Evolutionary conservation across 1,140 invertebrate genomes (phyloP), one percentile per base, ranked within the genome.

Genomic region (Calliphora vicina): DNA sequence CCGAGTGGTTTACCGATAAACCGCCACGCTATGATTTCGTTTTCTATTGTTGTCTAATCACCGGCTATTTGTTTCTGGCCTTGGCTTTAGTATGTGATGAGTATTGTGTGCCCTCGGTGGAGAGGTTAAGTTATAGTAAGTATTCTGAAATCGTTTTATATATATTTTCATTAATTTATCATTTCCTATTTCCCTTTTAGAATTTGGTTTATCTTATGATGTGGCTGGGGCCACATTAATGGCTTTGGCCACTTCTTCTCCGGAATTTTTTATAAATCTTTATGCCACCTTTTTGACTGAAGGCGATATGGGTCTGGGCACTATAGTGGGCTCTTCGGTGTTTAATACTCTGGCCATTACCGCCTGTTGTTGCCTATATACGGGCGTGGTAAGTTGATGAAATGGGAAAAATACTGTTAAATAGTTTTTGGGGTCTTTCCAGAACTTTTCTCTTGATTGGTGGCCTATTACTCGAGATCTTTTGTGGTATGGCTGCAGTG

Each of bases 311-410:
- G 95, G 95, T 25, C 93, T 96, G 29, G 96, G 96, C 20, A 96
- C 96, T 45, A 96, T 97, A 82, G 96, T 97, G 10, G 97, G 96
- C 26, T 97, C 96, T 27, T 96, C 97, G 17, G 96, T 97, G n/a
- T 97, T 97, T 91, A 98, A 98, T 91, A 96, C 97, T 84, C 93
- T 97, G 71, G 96, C 96, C 80, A 96, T 97, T 2, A 95, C 96
- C n/a, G 96, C 96, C 23, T 94, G 96, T 86, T 97, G 96, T 89
- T 96, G 96, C 25, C 93, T 97, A 15, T 94, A 95, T 83, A 26
- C 83, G 3, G 82, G 71, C 2, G 45, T 82, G 67, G 82, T 82
- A 43, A 26, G 26, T 50, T 45, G n/a, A n/a, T 29, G 35, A 45
- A 26, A 10, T 8, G n/a, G 15, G 42, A 43, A 43, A 43, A 43